Percentiles rank a stretch among this genome's conserved stretches.
phyloP scores from a whole-genome alignment of 2,797 vertebrate species.

The Chelmon rostratus region DNA sequence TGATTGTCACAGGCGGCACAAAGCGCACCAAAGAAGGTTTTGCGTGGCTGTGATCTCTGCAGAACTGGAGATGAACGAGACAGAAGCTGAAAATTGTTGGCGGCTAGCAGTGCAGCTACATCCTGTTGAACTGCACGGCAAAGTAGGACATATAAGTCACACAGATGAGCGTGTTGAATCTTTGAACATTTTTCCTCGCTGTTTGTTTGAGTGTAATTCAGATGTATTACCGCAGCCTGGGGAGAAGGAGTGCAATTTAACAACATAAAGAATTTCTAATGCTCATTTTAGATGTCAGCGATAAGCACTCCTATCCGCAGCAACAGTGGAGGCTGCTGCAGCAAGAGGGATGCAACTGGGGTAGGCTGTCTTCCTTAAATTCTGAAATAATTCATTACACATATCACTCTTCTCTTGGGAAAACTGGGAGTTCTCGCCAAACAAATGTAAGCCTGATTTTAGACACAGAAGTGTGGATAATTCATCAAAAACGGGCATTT shows the following conservation, averaged over 20 bases:
- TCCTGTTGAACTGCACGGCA: slow-evolving; percentile 26
- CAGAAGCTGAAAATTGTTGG: slow-evolving; percentile 21
- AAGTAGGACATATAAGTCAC: slow-evolving; percentile 41
- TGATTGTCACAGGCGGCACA: slow-evolving; percentile 60
- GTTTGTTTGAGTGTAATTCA: slow-evolving; percentile 17
- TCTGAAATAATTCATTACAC: slow-evolving; percentile 11
- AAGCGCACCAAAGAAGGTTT: slow-evolving; percentile 51
- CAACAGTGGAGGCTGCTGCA: background rate
- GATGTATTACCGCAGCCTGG: slow-evolving; percentile 21
- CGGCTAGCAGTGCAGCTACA: slow-evolving; percentile 6
- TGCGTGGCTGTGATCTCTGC: slow-evolving; percentile 50
- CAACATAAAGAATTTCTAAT: slow-evolving; percentile 29
- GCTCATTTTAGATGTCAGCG: slow-evolving; percentile 26
- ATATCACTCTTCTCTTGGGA: background rate
- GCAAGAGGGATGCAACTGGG: background rate
- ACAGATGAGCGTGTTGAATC: slow-evolving; percentile 29
- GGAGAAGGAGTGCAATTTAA: slow-evolving; percentile 15
- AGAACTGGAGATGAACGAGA: slow-evolving; percentile 49
- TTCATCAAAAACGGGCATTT: background rate
- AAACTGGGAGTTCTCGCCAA: background rate
- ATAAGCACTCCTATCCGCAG: slow-evolving; percentile 12
- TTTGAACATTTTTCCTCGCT: slow-evolving; percentile 8
- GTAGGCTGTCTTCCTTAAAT: background rate
- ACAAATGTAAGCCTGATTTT: background rate
- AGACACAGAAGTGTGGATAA: background rate